A percentile compares a stretch with the other conserved stretches of the same genome.
These are phyloP conservation scores for Macropus fuliginosus DNA, from an alignment of 2,797 vertebrate species.

Conservation along the genomic window DNA sequence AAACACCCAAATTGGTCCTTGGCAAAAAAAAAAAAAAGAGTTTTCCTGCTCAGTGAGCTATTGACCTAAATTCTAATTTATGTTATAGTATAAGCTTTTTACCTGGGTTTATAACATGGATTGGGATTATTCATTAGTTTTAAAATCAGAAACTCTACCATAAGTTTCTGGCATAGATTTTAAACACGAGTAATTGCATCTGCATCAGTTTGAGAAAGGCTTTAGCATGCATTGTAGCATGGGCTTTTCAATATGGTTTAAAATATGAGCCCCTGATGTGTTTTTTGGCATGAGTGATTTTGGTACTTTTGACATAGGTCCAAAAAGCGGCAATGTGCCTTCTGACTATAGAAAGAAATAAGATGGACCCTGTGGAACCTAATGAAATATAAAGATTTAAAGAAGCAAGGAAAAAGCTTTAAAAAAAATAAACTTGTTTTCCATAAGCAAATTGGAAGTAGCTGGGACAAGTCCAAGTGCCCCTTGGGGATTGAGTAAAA, in stretches of 20 bases:
- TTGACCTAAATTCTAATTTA: slow-evolving; percentile 61
- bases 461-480: background rate
- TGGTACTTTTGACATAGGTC: slow-evolving; percentile 76
- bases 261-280: slow-evolving; percentile 77
- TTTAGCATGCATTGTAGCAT: slow-evolving; percentile 47
- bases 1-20: slow-evolving; percentile 51
- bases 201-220: slow-evolving; percentile 41
- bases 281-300: slow-evolving; percentile 72
- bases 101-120: background rate
- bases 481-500: background rate
- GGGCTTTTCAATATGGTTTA: slow-evolving; percentile 70
- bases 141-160: slow-evolving; percentile 16
- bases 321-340: slow-evolving; percentile 41
- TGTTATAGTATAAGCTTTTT: slow-evolving; percentile 23
- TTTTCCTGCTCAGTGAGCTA: background rate
- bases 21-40: slow-evolving; percentile 1
- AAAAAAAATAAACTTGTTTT: slow-evolving; percentile 52
- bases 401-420: slow-evolving; percentile 31
- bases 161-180: slow-evolving; percentile 26
- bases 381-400: slow-evolving; percentile 49
- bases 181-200: slow-evolving; percentile 51
- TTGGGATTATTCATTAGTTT: slow-evolving; percentile 1
- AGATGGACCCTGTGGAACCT: slow-evolving; percentile 59
- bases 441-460: slow-evolving; percentile 2
- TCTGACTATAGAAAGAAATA: slow-evolving; percentile 60